Percentiles rank a stretch among this genome's conserved stretches.
phyloP scores from a whole-genome alignment of 92 coral and sea anemone species.

The Paragorgia papillata region DNA sequence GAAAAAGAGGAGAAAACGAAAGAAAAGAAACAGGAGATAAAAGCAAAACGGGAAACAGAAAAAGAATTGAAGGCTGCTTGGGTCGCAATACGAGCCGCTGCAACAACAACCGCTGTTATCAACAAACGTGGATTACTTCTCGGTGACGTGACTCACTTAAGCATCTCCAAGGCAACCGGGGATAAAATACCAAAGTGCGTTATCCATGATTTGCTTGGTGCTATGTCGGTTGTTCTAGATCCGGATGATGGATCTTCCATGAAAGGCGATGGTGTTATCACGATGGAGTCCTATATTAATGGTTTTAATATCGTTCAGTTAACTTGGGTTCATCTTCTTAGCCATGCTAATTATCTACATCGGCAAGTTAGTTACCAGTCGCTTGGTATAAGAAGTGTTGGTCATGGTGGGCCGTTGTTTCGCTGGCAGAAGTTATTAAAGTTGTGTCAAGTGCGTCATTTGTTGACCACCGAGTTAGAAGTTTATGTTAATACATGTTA shows the following conservation, averaged over 20 bases:
- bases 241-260: conserved; percentile 56
- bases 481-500: conserved; percentile 77
- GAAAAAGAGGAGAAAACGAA: conserved; percentile 65
- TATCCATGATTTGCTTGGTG: conserved; percentile 89
- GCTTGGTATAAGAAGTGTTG: conserved; percentile 68
- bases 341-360: conserved; percentile 81
- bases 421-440: conserved; percentile 73
- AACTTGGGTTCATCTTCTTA: conserved; percentile 91
- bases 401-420: conserved; percentile 70
- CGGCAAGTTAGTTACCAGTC: conserved; percentile 93
- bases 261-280: conserved; percentile 69
- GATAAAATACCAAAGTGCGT: conserved; percentile 74
- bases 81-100: conserved; percentile 87
- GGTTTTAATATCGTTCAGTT: conserved; percentile 74
- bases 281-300: conserved; percentile 77
- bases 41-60: conserved; percentile 56
- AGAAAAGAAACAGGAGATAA: conserved; percentile 52
- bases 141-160: conserved; percentile 77
- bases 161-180: conserved; percentile 73
- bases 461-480: conserved; percentile 69
- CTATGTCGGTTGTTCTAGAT: conserved; percentile 66
- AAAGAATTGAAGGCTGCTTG: conserved; percentile 71
- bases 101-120: conserved; percentile 71
- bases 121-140: conserved; percentile 70
- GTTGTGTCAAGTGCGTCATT: conserved; percentile 76